These are phyloP conservation scores for Paramacrobiotus metropolitanus DNA, from an alignment of 1,140 invertebrate genomes.

Conservation along the genomic window DNA sequence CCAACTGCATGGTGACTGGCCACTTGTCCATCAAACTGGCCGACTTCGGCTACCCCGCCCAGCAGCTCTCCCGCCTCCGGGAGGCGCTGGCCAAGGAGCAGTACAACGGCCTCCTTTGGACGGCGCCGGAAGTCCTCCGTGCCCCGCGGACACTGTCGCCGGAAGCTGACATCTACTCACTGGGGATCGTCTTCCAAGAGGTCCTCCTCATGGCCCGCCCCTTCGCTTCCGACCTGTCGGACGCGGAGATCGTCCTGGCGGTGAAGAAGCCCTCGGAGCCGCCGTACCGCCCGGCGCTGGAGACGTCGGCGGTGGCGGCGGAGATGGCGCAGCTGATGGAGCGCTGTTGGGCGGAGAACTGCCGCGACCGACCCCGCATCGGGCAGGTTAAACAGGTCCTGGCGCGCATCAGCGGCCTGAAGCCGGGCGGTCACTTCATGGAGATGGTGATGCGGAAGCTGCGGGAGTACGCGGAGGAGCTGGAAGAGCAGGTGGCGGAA, in stretches of 20 bases:
- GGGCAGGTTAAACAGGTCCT: slow-evolving; percentile 50
- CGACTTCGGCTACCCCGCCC: slow-evolving; percentile 49
- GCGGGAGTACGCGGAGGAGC: slow-evolving; percentile 68
- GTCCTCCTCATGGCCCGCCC: slow-evolving; percentile 26
- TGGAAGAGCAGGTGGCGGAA: slow-evolving; percentile 33
- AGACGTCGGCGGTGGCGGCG: slow-evolving; percentile 35
- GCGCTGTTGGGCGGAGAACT: slow-evolving; percentile 49
- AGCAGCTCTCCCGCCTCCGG: slow-evolving; percentile 23
- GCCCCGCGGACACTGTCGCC: slow-evolving; percentile 36
- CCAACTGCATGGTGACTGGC: slow-evolving; percentile 79
- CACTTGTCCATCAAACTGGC: slow-evolving; percentile 75
- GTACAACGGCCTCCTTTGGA: slow-evolving; percentile 32
- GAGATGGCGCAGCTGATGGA: slow-evolving; percentile 53
- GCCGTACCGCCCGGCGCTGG: slow-evolving; percentile 19
- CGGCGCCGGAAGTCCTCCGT: slow-evolving; percentile 48
- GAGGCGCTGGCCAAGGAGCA: slow-evolving; percentile 22
- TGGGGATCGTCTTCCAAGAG: slow-evolving; percentile 76
- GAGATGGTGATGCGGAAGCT: slow-evolving; percentile 79
- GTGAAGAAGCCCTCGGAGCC: slow-evolving; percentile 9
- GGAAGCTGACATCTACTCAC: slow-evolving; percentile 85
- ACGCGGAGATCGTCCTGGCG: not conserved
- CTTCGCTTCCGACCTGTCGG: slow-evolving; percentile 34
- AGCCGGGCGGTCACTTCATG: slow-evolving; percentile 70
- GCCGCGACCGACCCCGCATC: slow-evolving; percentile 54
- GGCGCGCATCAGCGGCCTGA: slow-evolving; percentile 61